Conservation (phyloP, 2,888 invertebrate genomes). For the Strigamia transsilvanica region DNA sequence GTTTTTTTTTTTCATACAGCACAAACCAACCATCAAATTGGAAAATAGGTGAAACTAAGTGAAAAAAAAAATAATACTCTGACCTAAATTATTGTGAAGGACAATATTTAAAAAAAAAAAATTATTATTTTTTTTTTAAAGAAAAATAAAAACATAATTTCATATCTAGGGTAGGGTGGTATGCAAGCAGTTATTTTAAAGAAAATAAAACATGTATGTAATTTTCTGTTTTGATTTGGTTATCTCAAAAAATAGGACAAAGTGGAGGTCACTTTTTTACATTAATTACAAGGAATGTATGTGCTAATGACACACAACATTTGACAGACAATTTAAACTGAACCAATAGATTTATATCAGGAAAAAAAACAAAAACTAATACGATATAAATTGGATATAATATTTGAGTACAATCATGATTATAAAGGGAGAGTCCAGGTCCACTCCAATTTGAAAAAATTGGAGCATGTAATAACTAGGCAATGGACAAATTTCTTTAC, state of each 20-base stretch:
- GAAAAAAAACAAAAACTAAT: too few relatives aligned
- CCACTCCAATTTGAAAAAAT: too few relatives aligned
- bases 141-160: neutral
- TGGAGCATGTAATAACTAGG: too few relatives aligned
- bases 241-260: neutral
- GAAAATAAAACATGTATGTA: neutral
- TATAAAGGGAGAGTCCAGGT: too few relatives aligned
- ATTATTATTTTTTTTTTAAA: neutral
- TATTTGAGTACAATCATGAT: too few relatives aligned
- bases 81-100: conserved; percentile 15
- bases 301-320: neutral
- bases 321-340: conserved; percentile 4
- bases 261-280: neutral
- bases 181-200: neutral
- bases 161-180: neutral
- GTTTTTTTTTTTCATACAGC: conserved; percentile 8
- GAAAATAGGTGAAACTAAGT: conserved; percentile 20
- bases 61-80: conserved; percentile 6
- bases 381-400: too few relatives aligned
- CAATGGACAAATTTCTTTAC: too few relatives aligned
- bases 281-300: neutral
- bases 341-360: neutral
- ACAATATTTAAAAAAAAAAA: neutral
- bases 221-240: neutral
- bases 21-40: conserved; percentile 7